Percentiles rank a stretch among this genome's conserved stretches.
These are phyloP conservation scores for Sylvietta virens DNA, from an alignment of 2,113 vertebrate genomes.

Conservation along the genomic window DNA sequence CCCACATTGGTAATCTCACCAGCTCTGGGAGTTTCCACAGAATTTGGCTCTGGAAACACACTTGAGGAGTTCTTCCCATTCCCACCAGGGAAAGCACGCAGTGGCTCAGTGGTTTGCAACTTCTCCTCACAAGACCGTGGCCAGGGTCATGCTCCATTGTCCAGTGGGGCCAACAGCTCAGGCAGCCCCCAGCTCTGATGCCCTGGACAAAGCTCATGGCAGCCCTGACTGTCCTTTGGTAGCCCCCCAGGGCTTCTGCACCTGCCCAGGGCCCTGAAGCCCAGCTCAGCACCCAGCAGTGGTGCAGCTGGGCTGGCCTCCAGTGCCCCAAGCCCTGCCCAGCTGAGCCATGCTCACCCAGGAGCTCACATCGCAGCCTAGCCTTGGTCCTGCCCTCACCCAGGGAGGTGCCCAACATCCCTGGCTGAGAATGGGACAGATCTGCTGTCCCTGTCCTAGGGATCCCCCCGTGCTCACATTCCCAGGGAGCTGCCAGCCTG, in stretches of 20 bases:
- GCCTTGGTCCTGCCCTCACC: accelerated
- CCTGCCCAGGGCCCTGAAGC: background rate
- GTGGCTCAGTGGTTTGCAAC: background rate
- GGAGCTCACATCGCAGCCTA: too few relatives aligned
- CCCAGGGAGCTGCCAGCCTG: background rate
- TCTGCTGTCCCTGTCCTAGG: background rate
- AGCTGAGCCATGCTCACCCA: accelerated
- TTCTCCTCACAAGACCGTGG: accelerated
- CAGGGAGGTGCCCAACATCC: background rate
- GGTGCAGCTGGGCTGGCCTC: accelerated
- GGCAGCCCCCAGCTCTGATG: background rate
- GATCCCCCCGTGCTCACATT: background rate
- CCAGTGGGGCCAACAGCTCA: background rate
- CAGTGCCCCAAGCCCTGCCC: background rate
- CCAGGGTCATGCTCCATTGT: accelerated
- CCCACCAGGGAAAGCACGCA: background rate
- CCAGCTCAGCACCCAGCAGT: accelerated
- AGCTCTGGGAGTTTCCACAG: background rate
- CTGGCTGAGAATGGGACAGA: accelerated
- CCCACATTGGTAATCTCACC: background rate
- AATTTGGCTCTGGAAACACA: background rate
- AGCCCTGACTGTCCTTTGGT: background rate
- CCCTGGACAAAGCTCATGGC: background rate
- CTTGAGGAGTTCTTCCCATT: background rate
- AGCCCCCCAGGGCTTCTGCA: accelerated